Percentiles rank a stretch among this genome's conserved stretches.
These are phyloP conservation scores for Drosophila parabipectinata DNA, from an alignment of 1,140 invertebrate species.

Conservation along the genomic window DNA sequence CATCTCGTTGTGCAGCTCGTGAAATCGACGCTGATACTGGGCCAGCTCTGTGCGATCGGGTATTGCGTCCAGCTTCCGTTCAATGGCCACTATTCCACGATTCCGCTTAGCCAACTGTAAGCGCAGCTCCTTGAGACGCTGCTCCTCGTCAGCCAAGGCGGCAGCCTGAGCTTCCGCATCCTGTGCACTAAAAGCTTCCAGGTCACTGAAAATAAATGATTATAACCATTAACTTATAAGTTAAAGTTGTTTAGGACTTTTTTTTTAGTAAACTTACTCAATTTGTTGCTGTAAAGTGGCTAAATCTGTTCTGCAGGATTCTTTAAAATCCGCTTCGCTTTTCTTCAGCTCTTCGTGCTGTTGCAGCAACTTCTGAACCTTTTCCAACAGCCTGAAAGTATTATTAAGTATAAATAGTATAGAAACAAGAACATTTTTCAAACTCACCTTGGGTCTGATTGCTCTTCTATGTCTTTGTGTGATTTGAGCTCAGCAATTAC, in stretches of 20 bases:
- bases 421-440: not conserved
- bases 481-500: conserved; percentile 77
- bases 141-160: conserved; percentile 86
- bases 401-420: not conserved
- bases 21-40: conserved; percentile 97
- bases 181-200: conserved; percentile 85
- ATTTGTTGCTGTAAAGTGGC: conserved; percentile 86
- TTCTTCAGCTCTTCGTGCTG: conserved; percentile 90
- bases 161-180: conserved; percentile 84
- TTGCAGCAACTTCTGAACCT: conserved; percentile 87
- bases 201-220: conserved; percentile 83
- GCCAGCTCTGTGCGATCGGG: conserved; percentile 95
- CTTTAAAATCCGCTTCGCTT: conserved; percentile 90
- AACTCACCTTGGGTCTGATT: conserved; percentile 84
- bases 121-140: conserved; percentile 83
- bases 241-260: not conserved
- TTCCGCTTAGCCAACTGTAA: conserved; percentile 92
- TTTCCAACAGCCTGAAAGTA: conserved; percentile 86
- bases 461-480: conserved; percentile 84
- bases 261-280: conserved; percentile 83
- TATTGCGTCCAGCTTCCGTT: conserved; percentile 94
- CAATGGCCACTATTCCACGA: conserved; percentile 90
- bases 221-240: not conserved
- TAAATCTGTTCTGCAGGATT: conserved; percentile 89
- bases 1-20: conserved; percentile 98